These are phyloP conservation scores for Dendrocincla fuliginosa DNA, from an alignment of 2,797 vertebrate species.

Conservation along the genomic window DNA sequence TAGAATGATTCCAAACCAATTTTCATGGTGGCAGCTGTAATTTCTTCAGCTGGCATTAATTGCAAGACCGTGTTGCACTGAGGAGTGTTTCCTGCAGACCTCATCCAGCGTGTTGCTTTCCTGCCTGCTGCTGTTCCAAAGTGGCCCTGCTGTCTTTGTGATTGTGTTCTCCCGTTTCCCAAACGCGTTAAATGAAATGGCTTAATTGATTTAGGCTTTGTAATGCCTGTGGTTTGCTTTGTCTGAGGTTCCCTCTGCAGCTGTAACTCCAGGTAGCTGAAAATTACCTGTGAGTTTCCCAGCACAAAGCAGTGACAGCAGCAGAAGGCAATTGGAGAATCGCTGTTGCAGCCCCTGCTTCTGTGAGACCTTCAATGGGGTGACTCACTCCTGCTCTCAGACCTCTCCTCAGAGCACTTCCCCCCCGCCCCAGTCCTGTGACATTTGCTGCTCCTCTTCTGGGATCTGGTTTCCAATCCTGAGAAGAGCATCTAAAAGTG, in stretches of 20 bases:
- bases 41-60: not conserved
- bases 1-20: not conserved
- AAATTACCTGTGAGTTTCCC: not conserved
- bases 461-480: not conserved
- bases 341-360: not conserved
- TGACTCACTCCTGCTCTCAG: not conserved
- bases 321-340: not conserved
- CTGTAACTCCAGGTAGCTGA: not conserved
- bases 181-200: not conserved
- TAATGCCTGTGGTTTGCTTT: not conserved
- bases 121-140: not conserved
- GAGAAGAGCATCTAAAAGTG: not conserved
- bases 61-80: not conserved
- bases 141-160: not conserved
- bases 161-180: not conserved
- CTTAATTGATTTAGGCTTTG: not conserved
- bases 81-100: not conserved
- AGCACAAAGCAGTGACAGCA: not conserved
- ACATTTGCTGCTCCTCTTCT: not conserved
- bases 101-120: not conserved
- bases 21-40: not conserved
- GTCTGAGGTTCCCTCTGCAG: not conserved
- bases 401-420: not conserved
- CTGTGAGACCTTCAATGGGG: not conserved
- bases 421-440: rapidly evolving